Evolutionary conservation across 2,888 invertebrate genomes (phyloP).

Genomic region (Nemapogon koenigi): DNA sequence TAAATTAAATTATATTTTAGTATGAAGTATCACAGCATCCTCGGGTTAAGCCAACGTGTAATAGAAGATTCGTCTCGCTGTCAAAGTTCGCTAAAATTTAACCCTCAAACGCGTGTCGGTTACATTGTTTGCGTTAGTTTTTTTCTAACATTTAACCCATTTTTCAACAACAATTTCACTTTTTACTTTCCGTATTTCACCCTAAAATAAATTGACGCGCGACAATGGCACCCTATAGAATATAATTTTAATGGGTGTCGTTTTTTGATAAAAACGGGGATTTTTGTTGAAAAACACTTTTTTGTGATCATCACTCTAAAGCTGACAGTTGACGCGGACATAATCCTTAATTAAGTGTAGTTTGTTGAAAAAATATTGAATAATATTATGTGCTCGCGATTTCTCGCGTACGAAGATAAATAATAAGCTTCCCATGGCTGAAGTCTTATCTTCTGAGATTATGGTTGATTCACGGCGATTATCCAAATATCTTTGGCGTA

Average conservation of each 20-base stretch:
- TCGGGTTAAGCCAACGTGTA: conserved; percentile 29
- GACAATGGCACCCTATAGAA: conserved; percentile 29
- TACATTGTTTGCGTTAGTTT: conserved; percentile 32
- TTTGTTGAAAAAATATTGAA: too few relatives aligned
- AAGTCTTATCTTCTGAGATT: too few relatives aligned
- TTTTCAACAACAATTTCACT: conserved; percentile 51
- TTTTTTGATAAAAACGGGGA: conserved; percentile 33
- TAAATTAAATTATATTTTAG: too few relatives aligned
- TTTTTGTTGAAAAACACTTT: conserved; percentile 29
- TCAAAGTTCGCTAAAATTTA: conserved; percentile 20
- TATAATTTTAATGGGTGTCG: conserved; percentile 53
- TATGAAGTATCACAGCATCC: too few relatives aligned
- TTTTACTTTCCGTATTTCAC: conserved; percentile 24
- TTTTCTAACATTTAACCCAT: conserved; percentile 56
- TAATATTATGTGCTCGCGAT: too few relatives aligned
- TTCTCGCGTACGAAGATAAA: too few relatives aligned
- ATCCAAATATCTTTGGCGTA: too few relatives aligned
- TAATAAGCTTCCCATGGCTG: too few relatives aligned
- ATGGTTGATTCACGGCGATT: too few relatives aligned
- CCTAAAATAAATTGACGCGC: conserved; percentile 44
- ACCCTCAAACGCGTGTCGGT: conserved; percentile 29
- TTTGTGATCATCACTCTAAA: conserved; percentile 38
- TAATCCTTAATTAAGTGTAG: conserved; percentile 63
- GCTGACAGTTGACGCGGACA: conserved; percentile 62
- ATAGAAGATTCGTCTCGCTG: conserved; percentile 13